Conservation (phyloP, 2,888 invertebrate species). For the Synanthedon vespiformis region DNA sequence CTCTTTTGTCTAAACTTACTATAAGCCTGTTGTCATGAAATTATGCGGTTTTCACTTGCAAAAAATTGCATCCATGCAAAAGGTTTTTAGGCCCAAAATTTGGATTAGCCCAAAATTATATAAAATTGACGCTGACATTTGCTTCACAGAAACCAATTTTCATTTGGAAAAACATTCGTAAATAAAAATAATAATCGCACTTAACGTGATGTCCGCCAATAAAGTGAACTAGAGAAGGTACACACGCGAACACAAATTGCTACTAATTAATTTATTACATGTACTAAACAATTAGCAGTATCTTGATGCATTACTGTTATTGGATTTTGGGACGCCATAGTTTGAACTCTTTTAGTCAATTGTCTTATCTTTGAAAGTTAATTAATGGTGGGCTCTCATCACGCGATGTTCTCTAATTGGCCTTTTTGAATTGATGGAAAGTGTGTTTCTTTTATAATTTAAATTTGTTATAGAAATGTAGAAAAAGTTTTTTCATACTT, state of each 20-base stretch:
- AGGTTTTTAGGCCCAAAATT: no score
- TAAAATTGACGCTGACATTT: no score
- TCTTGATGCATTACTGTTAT: slow-evolving; percentile 63
- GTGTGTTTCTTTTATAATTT: not conserved
- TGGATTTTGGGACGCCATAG: slow-evolving; percentile 45
- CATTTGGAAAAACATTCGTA: no score
- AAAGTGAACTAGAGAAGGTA: slow-evolving; percentile 3
- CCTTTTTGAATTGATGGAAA: slow-evolving; percentile 5
- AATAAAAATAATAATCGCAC: not conserved
- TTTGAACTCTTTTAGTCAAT: slow-evolving; percentile 43
- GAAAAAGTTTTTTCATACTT: no score
- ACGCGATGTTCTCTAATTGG: slow-evolving; percentile 55
- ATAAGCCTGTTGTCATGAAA: no score
- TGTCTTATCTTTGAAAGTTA: slow-evolving; percentile 63
- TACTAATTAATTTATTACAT: slow-evolving; percentile 68
- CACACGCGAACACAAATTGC: slow-evolving; percentile 61
- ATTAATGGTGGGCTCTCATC: slow-evolving; percentile 52
- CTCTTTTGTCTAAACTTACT: no score
- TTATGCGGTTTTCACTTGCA: no score
- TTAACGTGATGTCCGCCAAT: not conserved
- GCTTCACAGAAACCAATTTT: no score
- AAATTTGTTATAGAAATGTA: not conserved
- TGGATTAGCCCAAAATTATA: no score
- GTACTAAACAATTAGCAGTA: slow-evolving; percentile 67
- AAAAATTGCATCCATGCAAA: no score